Base-by-base conservation (phyloP, 2,888 invertebrate genomes). In the Campoplex capitator region DNA sequence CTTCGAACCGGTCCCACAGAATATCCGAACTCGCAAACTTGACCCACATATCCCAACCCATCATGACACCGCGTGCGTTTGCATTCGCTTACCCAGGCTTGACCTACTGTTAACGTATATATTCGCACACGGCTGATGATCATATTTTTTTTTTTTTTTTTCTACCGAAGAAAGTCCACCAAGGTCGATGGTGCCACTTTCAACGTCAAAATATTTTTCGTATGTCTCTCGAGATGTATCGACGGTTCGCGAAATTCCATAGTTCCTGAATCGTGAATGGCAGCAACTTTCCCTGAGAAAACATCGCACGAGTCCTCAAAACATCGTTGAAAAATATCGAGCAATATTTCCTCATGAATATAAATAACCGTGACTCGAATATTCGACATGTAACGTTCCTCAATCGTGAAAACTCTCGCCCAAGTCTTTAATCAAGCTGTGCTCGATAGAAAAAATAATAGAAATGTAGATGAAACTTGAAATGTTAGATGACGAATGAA, bases 11-110 rank as follows among this genome's bases (percentile, higher is more conserved):
- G 79, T 79, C 77, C 82, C 83, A 74, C 83, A 74, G 78, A 87
- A 89, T 83, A 82, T 87, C 87, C 83, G 76, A 87, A 87, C 82
- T 78, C 74, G 89, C 84, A 87, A 88, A 88, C 88, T 87, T 88
- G 89, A 88, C 89, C 89, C 77, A 89, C 86, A 87, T 89, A 83
- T 75, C 38, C 28, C 23, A 45, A 32, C 74, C 76, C 62, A 73
- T 51, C 56, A 42, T 62, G 32, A 13, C 73, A 45, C 18, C 9
- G n/a, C 51, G 54, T 62, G 23, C 28, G 68, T 58, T 13, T 51
- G 54, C 75, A 75, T 62, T 7, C 18, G 51, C 51, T 32, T 71
- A 28, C 58, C 58, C 68, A 76, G 67, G 87, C 70, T 82, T 83
- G 89, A 89, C 89, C 89, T 79, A 88, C 87, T 86, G 80, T 51